phyloP scores from a whole-genome alignment of 2,888 invertebrate genomes.

The Sphinx pinastri region DNA sequence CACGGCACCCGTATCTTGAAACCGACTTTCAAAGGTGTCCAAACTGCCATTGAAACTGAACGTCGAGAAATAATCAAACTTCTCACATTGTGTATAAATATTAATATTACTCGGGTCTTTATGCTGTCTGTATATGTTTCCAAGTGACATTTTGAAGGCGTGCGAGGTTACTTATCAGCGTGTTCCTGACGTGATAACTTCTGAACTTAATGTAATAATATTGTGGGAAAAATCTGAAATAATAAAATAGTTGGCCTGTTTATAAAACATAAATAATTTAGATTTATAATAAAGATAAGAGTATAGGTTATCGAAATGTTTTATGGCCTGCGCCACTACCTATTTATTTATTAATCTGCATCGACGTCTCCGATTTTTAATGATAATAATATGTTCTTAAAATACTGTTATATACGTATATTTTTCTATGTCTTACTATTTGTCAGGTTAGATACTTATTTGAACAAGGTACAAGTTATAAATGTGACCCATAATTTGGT shows the following conservation, averaged over 20 bases:
- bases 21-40: constrained; percentile 63
- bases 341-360: constrained; percentile 4
- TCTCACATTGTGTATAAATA: constrained; percentile 25
- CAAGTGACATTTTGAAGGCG: constrained; percentile 13
- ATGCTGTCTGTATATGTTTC: constrained; percentile 12
- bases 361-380: background rate
- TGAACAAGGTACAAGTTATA: background rate
- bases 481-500: background rate
- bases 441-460: too few species aligned
- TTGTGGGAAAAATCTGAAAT: constrained; percentile 10
- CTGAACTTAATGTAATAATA: background rate
- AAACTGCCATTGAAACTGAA: constrained; percentile 63
- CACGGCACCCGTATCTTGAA: constrained; percentile 60
- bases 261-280: background rate
- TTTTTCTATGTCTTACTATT: too few species aligned
- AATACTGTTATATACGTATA: too few species aligned
- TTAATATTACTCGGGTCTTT: constrained; percentile 20
- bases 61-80: constrained; percentile 42
- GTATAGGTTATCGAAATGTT: constrained; percentile 2
- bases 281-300: constrained; percentile 1
- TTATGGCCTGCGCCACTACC: background rate
- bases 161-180: constrained; percentile 9
- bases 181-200: constrained; percentile 7
- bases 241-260: background rate
- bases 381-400: background rate